Percentiles rank a stretch among this genome's conserved stretches.
These are phyloP conservation scores for Leptopilina myrica DNA, from an alignment of 2,888 invertebrate genomes.

Conservation along the genomic window DNA sequence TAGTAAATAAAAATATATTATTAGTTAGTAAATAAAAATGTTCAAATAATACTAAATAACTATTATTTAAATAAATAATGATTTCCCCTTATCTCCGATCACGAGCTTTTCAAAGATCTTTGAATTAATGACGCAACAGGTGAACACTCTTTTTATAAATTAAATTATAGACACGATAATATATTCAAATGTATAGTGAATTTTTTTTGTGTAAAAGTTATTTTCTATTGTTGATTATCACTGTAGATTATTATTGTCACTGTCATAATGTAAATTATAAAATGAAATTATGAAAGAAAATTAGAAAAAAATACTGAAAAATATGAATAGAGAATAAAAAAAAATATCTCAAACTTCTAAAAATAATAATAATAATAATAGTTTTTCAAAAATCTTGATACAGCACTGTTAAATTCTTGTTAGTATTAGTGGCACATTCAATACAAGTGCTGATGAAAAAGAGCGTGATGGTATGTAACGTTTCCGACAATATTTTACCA, in stretches of 20 bases:
- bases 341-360: too few relatives aligned
- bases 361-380: not conserved
- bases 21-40: too few relatives aligned
- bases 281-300: not conserved
- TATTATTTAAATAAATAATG: not conserved
- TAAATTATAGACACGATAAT: not conserved
- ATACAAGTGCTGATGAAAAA: conserved; percentile 10
- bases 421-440: conserved; percentile 5
- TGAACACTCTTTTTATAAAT: not conserved
- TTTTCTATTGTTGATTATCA: not conserved
- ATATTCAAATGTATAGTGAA: too few relatives aligned
- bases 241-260: not conserved
- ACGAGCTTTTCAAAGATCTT: conserved; percentile 5
- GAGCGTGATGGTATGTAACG: conserved; percentile 33
- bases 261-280: not conserved
- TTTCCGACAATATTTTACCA: conserved; percentile 16
- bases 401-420: conserved; percentile 2
- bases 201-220: not conserved
- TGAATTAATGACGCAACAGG: conserved; percentile 22
- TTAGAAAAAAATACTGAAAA: too few relatives aligned
- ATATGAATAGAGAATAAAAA: too few relatives aligned
- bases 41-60: too few relatives aligned
- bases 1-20: too few relatives aligned
- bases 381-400: not conserved
- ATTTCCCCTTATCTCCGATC: not conserved